Evolutionary conservation across 2,888 invertebrate genomes (phyloP).

Genomic region (Patella ulyssiponensis): DNA sequence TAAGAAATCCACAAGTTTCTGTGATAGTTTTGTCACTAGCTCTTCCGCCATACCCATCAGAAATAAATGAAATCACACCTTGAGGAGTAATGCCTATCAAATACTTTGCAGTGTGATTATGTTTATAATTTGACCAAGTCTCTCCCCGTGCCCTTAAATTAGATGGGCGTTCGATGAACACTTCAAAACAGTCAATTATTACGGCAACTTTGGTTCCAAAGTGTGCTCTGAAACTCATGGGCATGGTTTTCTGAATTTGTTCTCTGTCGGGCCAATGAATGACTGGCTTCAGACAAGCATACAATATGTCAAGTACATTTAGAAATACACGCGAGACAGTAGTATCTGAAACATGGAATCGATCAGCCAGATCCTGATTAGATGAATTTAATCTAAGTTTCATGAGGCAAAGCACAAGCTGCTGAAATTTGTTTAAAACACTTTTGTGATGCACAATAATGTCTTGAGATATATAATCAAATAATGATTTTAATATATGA

Average conservation of each 20-base stretch:
- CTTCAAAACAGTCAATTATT: slow-evolving; percentile 37
- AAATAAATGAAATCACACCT: slow-evolving; percentile 45
- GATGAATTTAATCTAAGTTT: background rate
- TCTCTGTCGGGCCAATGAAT: slow-evolving; percentile 23
- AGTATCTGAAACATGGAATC: background rate
- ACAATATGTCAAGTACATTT: slow-evolving; percentile 4
- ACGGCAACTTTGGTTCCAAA: slow-evolving; percentile 27
- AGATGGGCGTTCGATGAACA: slow-evolving; percentile 36
- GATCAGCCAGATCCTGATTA: background rate
- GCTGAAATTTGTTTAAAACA: background rate
- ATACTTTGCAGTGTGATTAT: slow-evolving; percentile 48
- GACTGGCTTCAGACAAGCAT: background rate
- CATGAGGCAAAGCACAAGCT: background rate
- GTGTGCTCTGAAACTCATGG: slow-evolving; percentile 21
- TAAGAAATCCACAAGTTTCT: slow-evolving; percentile 40
- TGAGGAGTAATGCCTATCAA: slow-evolving; percentile 51
- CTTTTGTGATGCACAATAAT: background rate
- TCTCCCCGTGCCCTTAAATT: slow-evolving; percentile 39
- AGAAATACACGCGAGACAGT: background rate
- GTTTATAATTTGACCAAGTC: slow-evolving; percentile 47
- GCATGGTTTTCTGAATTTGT: slow-evolving; percentile 20
- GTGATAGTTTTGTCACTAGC: slow-evolving; percentile 49
- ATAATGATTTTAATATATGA: background rate
- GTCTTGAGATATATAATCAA: too few relatives aligned
- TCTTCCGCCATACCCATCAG: slow-evolving; percentile 45